phyloP scores from a whole-genome alignment of 2,888 invertebrate genomes.

The Caenorhabditis uteleia region DNA sequence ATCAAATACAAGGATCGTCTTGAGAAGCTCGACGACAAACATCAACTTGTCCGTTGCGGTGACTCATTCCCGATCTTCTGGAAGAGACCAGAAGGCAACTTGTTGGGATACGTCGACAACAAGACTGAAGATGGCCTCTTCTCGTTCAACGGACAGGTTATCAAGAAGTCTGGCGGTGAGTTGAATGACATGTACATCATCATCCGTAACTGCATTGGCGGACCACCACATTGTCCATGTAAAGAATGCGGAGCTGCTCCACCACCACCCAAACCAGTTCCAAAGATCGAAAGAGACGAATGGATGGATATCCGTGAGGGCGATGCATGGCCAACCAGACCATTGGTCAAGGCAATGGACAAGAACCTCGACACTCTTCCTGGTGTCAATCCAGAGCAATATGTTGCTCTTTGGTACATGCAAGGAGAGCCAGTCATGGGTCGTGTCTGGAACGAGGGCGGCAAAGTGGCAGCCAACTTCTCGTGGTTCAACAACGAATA shows the following conservation, averaged over 20 bases:
- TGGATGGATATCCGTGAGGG: constrained; percentile 56
- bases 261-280: constrained; percentile 26
- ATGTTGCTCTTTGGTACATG: constrained; percentile 65
- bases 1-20: constrained; percentile 62
- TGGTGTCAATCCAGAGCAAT: constrained; percentile 62
- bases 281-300: constrained; percentile 42
- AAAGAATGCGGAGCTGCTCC: constrained; percentile 20
- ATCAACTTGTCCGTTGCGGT: constrained; percentile 59
- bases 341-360: constrained; percentile 45
- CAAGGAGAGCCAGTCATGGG: constrained; percentile 66
- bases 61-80: constrained; percentile 66
- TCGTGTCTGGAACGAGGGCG: constrained; percentile 63
- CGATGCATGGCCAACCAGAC: constrained; percentile 44
- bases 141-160: constrained; percentile 51
- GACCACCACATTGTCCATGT: constrained; percentile 36
- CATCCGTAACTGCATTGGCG: constrained; percentile 57
- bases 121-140: constrained; percentile 62
- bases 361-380: constrained; percentile 59
- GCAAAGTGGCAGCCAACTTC: constrained; percentile 55
- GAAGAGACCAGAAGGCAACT: constrained; percentile 45
- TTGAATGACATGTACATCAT: constrained; percentile 62
- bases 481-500: constrained; percentile 50
- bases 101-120: constrained; percentile 59
- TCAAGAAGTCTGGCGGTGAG: constrained; percentile 40
- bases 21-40: constrained; percentile 50